phyloP scores from a whole-genome alignment of 2,888 invertebrate genomes.

The Slavum lentiscoides region DNA sequence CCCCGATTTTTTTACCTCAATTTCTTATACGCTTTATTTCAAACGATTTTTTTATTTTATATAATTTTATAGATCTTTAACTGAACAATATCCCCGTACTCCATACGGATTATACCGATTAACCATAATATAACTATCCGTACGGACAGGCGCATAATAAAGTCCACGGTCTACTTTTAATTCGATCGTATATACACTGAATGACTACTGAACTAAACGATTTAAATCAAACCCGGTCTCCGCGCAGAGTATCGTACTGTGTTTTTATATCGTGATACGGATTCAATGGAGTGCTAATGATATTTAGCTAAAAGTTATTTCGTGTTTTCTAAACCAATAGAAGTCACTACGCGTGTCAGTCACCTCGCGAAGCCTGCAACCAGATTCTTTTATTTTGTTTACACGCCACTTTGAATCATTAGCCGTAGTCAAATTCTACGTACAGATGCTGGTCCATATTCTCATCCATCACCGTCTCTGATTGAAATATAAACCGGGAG shows the following conservation, averaged over 20 bases:
- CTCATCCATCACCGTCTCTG: conserved; percentile 46
- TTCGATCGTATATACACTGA: not conserved
- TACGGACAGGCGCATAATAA: not conserved
- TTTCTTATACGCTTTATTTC: too few relatives aligned
- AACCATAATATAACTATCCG: not conserved
- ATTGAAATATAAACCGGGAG: conserved; percentile 49
- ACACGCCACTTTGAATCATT: conserved; percentile 31
- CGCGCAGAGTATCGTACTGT: not conserved
- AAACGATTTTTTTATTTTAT: too few relatives aligned
- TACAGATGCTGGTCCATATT: conserved; percentile 36
- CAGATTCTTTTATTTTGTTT: conserved; percentile 38
- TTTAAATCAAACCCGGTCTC: not conserved
- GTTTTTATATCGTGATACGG: not conserved
- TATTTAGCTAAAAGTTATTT: conserved; percentile 10
- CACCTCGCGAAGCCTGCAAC: conserved; percentile 8
- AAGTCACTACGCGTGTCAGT: conserved; percentile 30
- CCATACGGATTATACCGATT: too few relatives aligned
- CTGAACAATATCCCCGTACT: too few relatives aligned
- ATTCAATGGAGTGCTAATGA: not conserved
- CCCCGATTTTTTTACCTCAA: too few relatives aligned
- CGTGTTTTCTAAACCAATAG: conserved; percentile 17
- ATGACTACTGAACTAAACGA: not conserved
- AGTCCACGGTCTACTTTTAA: not conserved
- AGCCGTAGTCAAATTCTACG: conserved; percentile 35
- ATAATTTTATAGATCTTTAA: too few relatives aligned